phyloP scores from a whole-genome alignment of 2,113 vertebrate genomes.

The Notiomystis cincta region DNA sequence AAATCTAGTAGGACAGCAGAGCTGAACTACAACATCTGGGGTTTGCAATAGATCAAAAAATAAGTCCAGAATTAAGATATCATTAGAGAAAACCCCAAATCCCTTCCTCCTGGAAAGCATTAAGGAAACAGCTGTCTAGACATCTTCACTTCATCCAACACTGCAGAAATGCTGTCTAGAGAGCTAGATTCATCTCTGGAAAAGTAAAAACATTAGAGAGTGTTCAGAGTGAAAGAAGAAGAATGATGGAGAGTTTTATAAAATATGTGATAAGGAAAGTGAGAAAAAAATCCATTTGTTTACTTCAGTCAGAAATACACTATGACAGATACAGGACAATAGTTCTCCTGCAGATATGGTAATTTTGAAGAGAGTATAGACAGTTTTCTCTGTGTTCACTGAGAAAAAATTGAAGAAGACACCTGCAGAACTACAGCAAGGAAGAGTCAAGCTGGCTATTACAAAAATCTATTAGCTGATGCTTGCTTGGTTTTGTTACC shows the following conservation, averaged over 20 bases:
- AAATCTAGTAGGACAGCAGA: background rate
- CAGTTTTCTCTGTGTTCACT: background rate
- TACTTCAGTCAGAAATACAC: background rate
- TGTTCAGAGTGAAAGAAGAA: background rate
- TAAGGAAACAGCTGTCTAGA: background rate
- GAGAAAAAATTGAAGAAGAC: background rate
- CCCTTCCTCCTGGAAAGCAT: background rate
- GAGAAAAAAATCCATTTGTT: background rate
- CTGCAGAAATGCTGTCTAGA: background rate
- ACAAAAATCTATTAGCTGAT: background rate
- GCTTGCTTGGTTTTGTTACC: background rate
- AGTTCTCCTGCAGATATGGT: background rate
- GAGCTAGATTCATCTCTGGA: background rate
- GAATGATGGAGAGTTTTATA: background rate
- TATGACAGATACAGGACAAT: background rate
- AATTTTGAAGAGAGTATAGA: background rate
- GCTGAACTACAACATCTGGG: background rate
- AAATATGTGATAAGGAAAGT: background rate
- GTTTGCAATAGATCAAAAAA: background rate
- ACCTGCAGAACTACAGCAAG: background rate
- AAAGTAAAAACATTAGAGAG: background rate
- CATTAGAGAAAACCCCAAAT: background rate
- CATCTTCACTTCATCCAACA: background rate
- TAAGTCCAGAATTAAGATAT: background rate
- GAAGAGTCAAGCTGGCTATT: background rate